Conservation (phyloP, 2,797 vertebrate species). For the Spheniscus humboldti region DNA sequence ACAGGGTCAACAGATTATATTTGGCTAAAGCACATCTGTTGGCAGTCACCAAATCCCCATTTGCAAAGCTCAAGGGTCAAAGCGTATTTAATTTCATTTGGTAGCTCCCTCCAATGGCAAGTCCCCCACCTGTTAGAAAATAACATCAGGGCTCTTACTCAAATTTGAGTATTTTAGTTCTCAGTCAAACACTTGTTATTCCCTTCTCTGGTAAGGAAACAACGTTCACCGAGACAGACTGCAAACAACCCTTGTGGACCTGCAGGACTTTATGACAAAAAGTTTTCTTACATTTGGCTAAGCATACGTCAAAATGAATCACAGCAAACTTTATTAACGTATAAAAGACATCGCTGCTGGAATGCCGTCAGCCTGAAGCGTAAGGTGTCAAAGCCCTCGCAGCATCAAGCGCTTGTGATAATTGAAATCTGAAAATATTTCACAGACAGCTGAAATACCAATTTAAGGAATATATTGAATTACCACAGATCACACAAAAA, state of each 20-base stretch:
- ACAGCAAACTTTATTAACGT: not conserved
- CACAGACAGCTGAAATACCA: not conserved
- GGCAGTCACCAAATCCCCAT: not conserved
- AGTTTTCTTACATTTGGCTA: not conserved
- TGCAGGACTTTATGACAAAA: not conserved
- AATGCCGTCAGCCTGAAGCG: not conserved
- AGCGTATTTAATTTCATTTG: not conserved
- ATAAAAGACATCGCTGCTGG: not conserved
- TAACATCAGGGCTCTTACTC: not conserved
- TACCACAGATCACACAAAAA: not conserved
- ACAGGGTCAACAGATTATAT: not conserved
- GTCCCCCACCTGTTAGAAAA: not conserved
- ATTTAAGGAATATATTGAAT: not conserved
- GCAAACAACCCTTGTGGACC: not conserved
- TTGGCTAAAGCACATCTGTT: not conserved
- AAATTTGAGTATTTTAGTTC: not conserved
- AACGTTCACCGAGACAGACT: not conserved
- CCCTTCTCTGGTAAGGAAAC: not conserved
- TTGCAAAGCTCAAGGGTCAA: not conserved
- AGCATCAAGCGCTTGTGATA: not conserved
- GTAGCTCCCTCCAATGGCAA: not conserved
- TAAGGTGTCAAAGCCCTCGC: not conserved
- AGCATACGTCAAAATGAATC: not conserved
- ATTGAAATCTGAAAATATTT: not conserved
- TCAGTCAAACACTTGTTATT: not conserved